Base-by-base conservation (phyloP, 2,113 vertebrate genomes). In the Gymnocephalus cernua region DNA sequence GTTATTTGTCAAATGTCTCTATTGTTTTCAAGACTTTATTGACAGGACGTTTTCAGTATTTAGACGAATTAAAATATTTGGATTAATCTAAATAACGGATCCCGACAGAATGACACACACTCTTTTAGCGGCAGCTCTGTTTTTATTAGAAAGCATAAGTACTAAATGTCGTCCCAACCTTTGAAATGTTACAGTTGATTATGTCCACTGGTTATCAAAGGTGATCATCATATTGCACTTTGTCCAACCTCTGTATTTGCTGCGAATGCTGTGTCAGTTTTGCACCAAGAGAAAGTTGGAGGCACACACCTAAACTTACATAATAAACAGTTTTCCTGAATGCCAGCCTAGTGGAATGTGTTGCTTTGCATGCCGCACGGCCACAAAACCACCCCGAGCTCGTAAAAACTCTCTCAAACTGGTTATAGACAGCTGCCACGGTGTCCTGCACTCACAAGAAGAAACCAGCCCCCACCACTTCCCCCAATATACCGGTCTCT, bases 401-500 rank as follows among this genome's bases (percentile, higher is more conserved):
- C 11, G 14, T 79, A 62, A 84, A 61, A 15, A 45, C 21, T 25
- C 74, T 65, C 61, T 58, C 16, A 21, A 61, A 51, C 54, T 56
- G 59, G 48, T 78, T 81, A 76, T 11, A 38, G 29, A 73, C 66
- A 27, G 57, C 72, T 75, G 64, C 56, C 45, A 11, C 48, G 12
- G 76, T 6, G 53, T 68, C 41, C 38, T 6, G 7, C 19, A 27
- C 54, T 61, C 32, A 41, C 41, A 54, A 59, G 47, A 54, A 59
- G 53, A 79, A 68, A 64, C 48, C 79, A 61, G 7, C 56, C 73
- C 63, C 86, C 48, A 63, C 61, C 51, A 61, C 78, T 69, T 75
- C 74, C 61, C 72, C 64, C 77, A 21, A 80, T 51, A 88, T 73
- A 67, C 86, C 25, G 13, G 84, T 83, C 32, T 77, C 19, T 44